phyloP scores from a whole-genome alignment of 2,113 vertebrate species.

The Corythornis cristatus region DNA sequence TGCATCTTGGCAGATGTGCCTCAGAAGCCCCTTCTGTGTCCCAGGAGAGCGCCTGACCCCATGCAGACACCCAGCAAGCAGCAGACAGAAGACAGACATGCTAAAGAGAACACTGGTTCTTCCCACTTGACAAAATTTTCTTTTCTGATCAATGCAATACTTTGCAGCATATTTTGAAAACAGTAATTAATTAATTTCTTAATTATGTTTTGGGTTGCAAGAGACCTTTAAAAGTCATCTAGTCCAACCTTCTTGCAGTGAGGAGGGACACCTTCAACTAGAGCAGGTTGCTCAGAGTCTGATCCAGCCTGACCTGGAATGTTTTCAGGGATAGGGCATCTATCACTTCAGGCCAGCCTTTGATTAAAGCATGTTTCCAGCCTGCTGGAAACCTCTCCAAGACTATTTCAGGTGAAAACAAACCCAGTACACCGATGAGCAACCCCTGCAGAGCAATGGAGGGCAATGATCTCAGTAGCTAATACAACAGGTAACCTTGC shows the following conservation, averaged over 20 bases:
- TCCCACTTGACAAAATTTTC: not conserved
- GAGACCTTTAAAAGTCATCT: not conserved
- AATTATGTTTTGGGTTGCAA: not conserved
- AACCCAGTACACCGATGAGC: accelerated
- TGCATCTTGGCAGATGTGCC: accelerated
- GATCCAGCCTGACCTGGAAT: not conserved
- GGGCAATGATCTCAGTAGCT: not conserved
- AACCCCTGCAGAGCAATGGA: not conserved
- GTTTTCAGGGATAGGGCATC: not conserved
- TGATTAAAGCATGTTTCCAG: not conserved
- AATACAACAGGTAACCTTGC: not conserved
- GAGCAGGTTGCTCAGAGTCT: not conserved
- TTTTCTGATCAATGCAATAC: not conserved
- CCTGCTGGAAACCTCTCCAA: not conserved
- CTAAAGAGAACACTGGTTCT: accelerated
- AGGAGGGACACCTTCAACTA: not conserved
- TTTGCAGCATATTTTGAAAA: not conserved
- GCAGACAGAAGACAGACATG: not conserved
- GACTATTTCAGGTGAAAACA: not conserved
- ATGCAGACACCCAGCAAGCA: accelerated
- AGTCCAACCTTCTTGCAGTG: not conserved
- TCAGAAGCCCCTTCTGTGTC: not conserved
- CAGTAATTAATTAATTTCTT: not conserved
- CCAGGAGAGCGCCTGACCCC: not conserved
- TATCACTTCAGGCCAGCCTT: not conserved